These are phyloP conservation scores for Hemibagrus guttatus DNA, from an alignment of 2,797 vertebrate genomes.

Conservation along the genomic window DNA sequence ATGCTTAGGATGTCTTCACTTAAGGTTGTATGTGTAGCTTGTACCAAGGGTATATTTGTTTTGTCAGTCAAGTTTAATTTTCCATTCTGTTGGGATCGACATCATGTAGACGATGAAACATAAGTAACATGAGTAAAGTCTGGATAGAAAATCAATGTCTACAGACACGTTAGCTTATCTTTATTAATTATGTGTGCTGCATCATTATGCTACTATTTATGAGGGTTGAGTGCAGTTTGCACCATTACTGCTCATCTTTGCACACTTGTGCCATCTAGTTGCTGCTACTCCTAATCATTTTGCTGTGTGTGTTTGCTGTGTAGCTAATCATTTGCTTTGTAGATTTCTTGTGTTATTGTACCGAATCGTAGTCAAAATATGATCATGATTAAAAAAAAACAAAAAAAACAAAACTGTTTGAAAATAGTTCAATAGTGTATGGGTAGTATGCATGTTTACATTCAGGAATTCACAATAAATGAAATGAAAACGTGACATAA, in stretches of 20 bases:
- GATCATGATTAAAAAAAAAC: not conserved
- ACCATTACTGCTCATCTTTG: not conserved
- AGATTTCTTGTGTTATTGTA: not conserved
- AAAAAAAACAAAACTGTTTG: too few relatives aligned
- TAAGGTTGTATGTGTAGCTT: not conserved
- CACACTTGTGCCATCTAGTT: not conserved
- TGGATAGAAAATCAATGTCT: not conserved
- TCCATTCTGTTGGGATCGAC: not conserved
- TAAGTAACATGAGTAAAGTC: not conserved
- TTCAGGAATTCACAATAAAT: slow-evolving; percentile 49
- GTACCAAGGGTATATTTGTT: not conserved
- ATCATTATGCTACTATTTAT: not conserved
- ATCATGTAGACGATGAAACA: not conserved
- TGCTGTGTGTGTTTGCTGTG: not conserved
- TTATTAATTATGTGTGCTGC: not conserved
- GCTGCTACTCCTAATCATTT: not conserved
- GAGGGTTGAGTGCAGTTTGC: not conserved
- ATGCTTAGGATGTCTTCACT: not conserved
- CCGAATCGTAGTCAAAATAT: not conserved
- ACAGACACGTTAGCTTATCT: not conserved
- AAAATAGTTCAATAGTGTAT: not conserved
- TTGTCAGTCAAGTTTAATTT: not conserved
- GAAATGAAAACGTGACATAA: not conserved
- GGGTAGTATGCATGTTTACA: slow-evolving; percentile 7
- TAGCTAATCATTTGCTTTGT: not conserved